Percentiles rank a stretch among this genome's conserved stretches.
Conservation (phyloP, 2,888 invertebrate species). For the Meteorus cinctellus region DNA sequence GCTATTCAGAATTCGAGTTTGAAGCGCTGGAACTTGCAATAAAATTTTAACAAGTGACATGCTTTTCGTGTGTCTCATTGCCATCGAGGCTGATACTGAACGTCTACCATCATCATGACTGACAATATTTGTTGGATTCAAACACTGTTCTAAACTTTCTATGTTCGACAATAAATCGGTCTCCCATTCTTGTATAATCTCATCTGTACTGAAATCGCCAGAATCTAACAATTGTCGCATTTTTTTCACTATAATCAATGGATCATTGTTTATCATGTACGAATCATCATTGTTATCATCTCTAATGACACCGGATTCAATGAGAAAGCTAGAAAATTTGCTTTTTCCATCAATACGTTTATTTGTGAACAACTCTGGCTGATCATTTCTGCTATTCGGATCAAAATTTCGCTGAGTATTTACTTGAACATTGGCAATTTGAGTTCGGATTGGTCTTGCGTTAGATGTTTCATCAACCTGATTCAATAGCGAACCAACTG, state of each 20-base stretch:
- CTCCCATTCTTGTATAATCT: constrained; percentile 60
- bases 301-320: constrained; percentile 58
- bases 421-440: too few species aligned
- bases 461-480: too few species aligned
- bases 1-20: constrained; percentile 58
- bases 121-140: constrained; percentile 58
- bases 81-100: constrained; percentile 27
- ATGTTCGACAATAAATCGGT: constrained; percentile 58
- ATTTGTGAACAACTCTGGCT: too few species aligned
- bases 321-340: constrained; percentile 58
- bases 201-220: constrained; percentile 50
- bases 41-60: constrained; percentile 64
- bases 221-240: constrained; percentile 57
- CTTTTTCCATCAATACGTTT: constrained; percentile 4
- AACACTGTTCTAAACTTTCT: constrained; percentile 60
- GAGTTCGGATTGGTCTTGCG: too few species aligned
- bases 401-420: background rate
- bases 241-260: constrained; percentile 55
- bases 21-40: constrained; percentile 63
- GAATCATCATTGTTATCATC: constrained; percentile 53
- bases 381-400: background rate
- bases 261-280: constrained; percentile 55
- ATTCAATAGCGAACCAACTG: background rate
- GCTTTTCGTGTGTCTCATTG: constrained; percentile 41
- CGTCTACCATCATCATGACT: constrained; percentile 47